A percentile compares a stretch with the other conserved stretches of the same genome.
Conservation (phyloP, 2,888 invertebrate genomes). For the Pristionchus maxplancki region DNA sequence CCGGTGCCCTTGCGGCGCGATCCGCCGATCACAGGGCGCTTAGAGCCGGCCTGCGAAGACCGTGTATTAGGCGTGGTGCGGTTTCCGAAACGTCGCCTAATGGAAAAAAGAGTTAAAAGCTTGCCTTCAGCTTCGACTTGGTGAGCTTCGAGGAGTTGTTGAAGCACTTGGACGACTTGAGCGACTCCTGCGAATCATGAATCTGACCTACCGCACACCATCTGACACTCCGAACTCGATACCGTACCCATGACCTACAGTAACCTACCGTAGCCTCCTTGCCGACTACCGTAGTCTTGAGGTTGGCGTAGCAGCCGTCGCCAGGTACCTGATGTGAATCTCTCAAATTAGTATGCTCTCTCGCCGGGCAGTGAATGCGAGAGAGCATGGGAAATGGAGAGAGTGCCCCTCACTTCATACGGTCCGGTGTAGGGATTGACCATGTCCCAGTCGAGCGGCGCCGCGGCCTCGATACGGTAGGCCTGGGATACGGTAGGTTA, state of each 20-base stretch:
- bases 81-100: too few species aligned
- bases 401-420: slow-evolving; percentile 53
- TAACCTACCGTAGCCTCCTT: background rate
- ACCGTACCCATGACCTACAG: background rate
- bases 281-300: background rate
- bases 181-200: background rate
- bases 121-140: background rate
- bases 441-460: slow-evolving; percentile 69
- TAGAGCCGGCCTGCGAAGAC: too few species aligned
- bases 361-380: too few species aligned
- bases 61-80: too few species aligned
- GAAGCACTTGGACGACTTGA: slow-evolving; percentile 35
- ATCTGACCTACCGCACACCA: too few species aligned
- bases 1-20: too few species aligned
- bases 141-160: slow-evolving; percentile 30
- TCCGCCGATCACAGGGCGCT: too few species aligned
- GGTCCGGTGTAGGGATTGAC: slow-evolving; percentile 60
- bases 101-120: too few species aligned
- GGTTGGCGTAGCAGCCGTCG: slow-evolving; percentile 53
- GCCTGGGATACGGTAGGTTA: slow-evolving; percentile 46
- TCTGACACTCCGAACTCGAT: too few species aligned
- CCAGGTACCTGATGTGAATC: slow-evolving; percentile 58
- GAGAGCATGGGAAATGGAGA: too few species aligned
- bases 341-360: too few species aligned
- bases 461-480: slow-evolving; percentile 60